phyloP scores from a whole-genome alignment of 1,140 invertebrate genomes.

The Bicyclus anynana region DNA sequence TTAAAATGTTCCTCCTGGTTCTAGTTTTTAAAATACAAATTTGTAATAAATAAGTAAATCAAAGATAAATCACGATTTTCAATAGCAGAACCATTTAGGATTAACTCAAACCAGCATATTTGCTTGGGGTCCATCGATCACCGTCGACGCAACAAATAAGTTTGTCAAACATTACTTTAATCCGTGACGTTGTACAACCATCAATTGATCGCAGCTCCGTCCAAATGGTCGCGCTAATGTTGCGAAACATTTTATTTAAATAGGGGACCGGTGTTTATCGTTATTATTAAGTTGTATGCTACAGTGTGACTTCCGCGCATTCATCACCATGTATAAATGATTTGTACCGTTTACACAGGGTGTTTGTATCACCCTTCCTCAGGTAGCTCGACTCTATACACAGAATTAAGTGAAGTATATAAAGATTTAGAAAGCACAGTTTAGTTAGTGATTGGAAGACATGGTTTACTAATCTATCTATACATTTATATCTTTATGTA shows the following conservation, averaged over 20 bases:
- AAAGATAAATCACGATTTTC: not conserved
- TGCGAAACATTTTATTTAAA: slow-evolving; percentile 63
- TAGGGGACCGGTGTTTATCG: slow-evolving; percentile 62
- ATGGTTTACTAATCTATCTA: too few species aligned
- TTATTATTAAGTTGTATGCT: slow-evolving; percentile 69
- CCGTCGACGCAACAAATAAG: slow-evolving; percentile 47
- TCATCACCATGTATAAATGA: slow-evolving; percentile 47
- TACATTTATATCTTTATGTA: too few species aligned
- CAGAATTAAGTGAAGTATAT: too few species aligned
- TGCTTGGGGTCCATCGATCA: slow-evolving; percentile 41
- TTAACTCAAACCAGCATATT: slow-evolving; percentile 13
- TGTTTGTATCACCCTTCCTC: too few species aligned
- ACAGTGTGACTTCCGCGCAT: slow-evolving; percentile 62
- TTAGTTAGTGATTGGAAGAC: too few species aligned
- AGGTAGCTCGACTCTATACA: too few species aligned
- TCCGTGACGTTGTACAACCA: slow-evolving; percentile 40
- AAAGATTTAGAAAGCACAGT: too few species aligned
- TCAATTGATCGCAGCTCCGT: slow-evolving; percentile 43
- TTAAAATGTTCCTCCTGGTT: too few species aligned
- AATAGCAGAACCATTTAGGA: not conserved
- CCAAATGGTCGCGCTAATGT: slow-evolving; percentile 58
- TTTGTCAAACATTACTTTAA: slow-evolving; percentile 60
- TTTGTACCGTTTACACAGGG: not conserved
- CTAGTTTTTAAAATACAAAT: too few species aligned
- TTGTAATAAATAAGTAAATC: not conserved